Evolutionary conservation across 2,113 vertebrate genomes (phyloP), one percentile per base, ranked within the genome.

Genomic region (Caranx melampygus): DNA sequence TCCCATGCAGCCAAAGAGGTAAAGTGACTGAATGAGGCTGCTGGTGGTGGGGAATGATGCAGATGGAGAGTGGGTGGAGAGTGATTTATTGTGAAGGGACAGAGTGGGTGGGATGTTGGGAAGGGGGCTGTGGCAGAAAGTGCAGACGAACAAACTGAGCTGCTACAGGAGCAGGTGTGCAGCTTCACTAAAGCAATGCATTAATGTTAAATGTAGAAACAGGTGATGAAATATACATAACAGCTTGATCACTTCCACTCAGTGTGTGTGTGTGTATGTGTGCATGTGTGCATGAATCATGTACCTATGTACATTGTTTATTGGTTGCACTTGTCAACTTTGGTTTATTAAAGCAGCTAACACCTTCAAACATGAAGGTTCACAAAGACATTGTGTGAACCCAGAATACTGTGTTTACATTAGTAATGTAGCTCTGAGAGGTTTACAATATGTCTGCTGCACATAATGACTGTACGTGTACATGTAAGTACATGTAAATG

Each of bases 51-150:
- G 74, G 75, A 13, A 67, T 75, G 81, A 67, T 75, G 81, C 70
- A 86, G 61, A 73, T 75, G 81, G 67, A 52, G 54, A 77, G 83
- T 61, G 83, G 64, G 82, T 62, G 82, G 52, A 81, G 66, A 70
- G 66, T 79, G 68, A 86, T 87, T 89, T 78, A 87, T 89, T 69
- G 67, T 72, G 67, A 83, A 37, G 60, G 52, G 20, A 81, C 63
- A 58, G 45, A 57, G 63, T 55, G 61, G 54, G 72, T 59, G 58
- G 16, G 79, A 20, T 35, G 81, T 42, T 18, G 34, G 35, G 73
- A 54, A 66, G 58, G 34, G 26, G 51, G 81, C 51, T 42, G 47
- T 61, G 15, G 9, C 74, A 57, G 58, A 67, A 72, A 72, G 18
- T 14, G 3, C 63, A 61, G 49, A 72, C 45, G 4, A 47, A 78